Evolutionary conservation across 92 coral and sea anemone genomes (phyloP), one percentile per base, ranked within the genome.

Genomic region (Siderastrea radians): DNA sequence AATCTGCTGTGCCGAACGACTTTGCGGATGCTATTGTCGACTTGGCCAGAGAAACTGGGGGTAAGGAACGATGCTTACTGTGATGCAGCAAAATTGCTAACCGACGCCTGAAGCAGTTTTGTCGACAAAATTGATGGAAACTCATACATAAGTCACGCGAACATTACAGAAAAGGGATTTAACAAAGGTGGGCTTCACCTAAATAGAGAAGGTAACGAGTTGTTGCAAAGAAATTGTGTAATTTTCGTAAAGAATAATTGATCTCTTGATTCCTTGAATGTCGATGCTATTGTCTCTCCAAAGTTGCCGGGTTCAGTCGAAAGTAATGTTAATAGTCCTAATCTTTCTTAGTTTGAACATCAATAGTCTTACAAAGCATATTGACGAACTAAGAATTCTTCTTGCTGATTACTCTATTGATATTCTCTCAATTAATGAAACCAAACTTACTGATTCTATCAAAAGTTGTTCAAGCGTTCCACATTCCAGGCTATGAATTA

Each of bases 141-240:
- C 51, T 88, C n/a, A n/a, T n/a, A n/a, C 46, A 53, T 81, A 58
- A 54, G 77, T 66, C 85, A 75, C 58, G 73, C 73, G 26, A 81
- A 80, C 55, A 72, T 87, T 47, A 79, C 78, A 52, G 49, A 53
- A 6, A 68, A 67, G 54, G 86, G 84, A 73, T 72, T 71, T 6
- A 87, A 87, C 67, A 70, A 46, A 68, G 71, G 86, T 43, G 81
- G 86, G 3, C 68, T 88, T 7, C 92, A 88, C 75, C 44, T 89
- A 63, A 89, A 75, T 75, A 47, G 77, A 45, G 45, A 44, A 54
- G 92, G 92, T 68, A 68, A 88, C 60, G 76, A 69, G 26, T 26
- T 62, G 52, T 81, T 74, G 7, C 77, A 80, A 44, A 81, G 83
- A 52, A 62, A 88, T 75, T 75, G 75, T 61, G 52, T 72, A 84